Conservation (phyloP, 2,797 vertebrate genomes). For the Apodemus agrarius region DNA sequence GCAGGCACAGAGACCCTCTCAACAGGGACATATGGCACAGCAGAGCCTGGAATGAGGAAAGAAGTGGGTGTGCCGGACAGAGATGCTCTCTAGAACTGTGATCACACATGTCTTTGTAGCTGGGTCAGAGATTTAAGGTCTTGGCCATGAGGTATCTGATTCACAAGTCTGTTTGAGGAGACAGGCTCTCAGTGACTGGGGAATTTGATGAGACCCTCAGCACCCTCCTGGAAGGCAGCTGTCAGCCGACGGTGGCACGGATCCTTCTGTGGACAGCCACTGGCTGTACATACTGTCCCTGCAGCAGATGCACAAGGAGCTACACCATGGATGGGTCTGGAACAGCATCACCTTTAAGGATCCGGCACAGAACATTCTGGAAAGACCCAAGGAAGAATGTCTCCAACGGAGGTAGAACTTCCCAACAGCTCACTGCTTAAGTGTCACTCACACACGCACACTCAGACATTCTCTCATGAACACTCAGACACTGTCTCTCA, state of each 20-base stretch:
- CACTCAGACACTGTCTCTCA: neutral
- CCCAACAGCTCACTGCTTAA: conserved; percentile 69
- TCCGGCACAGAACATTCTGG: neutral
- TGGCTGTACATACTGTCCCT: neutral
- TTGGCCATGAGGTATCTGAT: neutral
- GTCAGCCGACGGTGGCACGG: neutral
- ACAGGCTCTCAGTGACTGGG: neutral
- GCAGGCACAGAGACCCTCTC: neutral
- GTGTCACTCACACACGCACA: neutral
- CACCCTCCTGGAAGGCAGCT: accelerated
- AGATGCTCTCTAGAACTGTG: neutral
- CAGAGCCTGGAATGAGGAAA: neutral
- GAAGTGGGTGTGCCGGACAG: neutral
- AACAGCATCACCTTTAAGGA: neutral
- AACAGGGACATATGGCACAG: neutral
- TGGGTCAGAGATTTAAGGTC: neutral
- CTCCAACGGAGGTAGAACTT: conserved; percentile 86
- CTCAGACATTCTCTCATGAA: neutral
- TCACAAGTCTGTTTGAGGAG: neutral
- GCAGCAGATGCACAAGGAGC: too few relatives aligned
- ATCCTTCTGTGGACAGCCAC: neutral
- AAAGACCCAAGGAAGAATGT: conserved; percentile 62
- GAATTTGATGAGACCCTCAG: neutral
- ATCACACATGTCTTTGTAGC: neutral
- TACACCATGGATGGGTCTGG: neutral